Evolutionary conservation across 2,888 invertebrate genomes (phyloP).

Genomic region (Protodeltote pygarga): DNA sequence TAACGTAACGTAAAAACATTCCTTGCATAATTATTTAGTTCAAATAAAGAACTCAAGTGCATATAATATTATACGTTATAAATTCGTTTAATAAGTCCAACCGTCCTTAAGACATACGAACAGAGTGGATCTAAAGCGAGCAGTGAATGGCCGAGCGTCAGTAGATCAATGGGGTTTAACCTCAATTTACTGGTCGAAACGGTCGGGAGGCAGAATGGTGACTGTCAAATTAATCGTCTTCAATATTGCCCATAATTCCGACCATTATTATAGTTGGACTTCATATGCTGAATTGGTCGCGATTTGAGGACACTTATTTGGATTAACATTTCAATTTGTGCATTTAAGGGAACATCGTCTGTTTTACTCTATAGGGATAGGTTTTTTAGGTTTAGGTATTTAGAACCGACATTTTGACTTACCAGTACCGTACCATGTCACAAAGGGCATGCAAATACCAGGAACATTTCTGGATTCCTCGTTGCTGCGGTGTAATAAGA

Average conservation of each 20-base stretch:
- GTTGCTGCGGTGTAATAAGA: too few relatives aligned
- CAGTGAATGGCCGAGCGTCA: conserved; percentile 34
- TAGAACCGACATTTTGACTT: too few relatives aligned
- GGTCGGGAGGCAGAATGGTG: conserved; percentile 36
- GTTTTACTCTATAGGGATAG: too few relatives aligned
- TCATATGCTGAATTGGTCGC: conserved; percentile 24
- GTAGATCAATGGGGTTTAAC: conserved; percentile 42
- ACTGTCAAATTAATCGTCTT: conserved; percentile 43
- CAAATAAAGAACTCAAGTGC: conserved; percentile 4
- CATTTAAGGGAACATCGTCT: too few relatives aligned
- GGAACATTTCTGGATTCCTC: too few relatives aligned
- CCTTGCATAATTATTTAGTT: too few relatives aligned
- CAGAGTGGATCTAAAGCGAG: conserved; percentile 28
- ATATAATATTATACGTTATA: conserved; percentile 17
- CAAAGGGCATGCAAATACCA: too few relatives aligned
- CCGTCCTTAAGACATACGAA: conserved; percentile 31
- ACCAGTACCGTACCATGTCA: too few relatives aligned
- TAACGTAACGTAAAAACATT: too few relatives aligned
- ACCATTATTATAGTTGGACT: conserved; percentile 25
- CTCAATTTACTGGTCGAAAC: conserved; percentile 43
- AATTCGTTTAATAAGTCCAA: conserved; percentile 13
- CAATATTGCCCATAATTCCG: conserved; percentile 41
- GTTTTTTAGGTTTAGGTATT: too few relatives aligned
- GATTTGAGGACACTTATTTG: neutral
- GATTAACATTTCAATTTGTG: too few relatives aligned